Evolutionary conservation across 2,113 vertebrate genomes (phyloP).

Genomic region (Beaufortia kweichowensis): DNA sequence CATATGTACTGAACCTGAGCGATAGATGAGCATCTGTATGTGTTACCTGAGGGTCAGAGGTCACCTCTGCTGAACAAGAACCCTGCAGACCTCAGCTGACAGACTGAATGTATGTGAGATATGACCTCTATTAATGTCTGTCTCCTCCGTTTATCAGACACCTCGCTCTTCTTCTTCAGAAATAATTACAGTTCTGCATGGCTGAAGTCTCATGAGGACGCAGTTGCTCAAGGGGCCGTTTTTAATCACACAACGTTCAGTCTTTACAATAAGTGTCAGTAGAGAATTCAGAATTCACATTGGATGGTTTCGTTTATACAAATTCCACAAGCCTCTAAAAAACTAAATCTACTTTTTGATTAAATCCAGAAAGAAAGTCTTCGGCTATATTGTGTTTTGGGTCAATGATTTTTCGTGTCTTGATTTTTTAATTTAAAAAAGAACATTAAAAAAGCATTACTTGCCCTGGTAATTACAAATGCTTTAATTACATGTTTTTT

Average conservation of each 20-base stretch:
- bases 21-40: not conserved
- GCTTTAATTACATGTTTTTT: no score
- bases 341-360: no score
- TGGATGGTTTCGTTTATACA: constrained; percentile 21
- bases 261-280: constrained; percentile 21
- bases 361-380: no score
- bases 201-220: constrained; percentile 71
- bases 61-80: constrained; percentile 58
- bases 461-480: no score
- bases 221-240: constrained; percentile 43
- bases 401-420: no score
- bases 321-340: constrained; percentile 28
- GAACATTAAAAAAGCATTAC: no score
- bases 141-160: constrained; percentile 74
- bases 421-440: no score
- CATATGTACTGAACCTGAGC: not conserved
- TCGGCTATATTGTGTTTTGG: no score
- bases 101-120: constrained; percentile 49
- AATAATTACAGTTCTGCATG: constrained; percentile 80
- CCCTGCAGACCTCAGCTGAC: constrained; percentile 62
- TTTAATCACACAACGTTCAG: constrained; percentile 38
- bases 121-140: constrained; percentile 59
- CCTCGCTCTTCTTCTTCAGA: constrained; percentile 68
- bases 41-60: constrained; percentile 62
- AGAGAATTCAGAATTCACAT: constrained; percentile 25